Percentiles rank a stretch among this genome's conserved stretches.
phyloP scores from a whole-genome alignment of 2,113 vertebrate genomes.

The Hiodon tergisus region DNA sequence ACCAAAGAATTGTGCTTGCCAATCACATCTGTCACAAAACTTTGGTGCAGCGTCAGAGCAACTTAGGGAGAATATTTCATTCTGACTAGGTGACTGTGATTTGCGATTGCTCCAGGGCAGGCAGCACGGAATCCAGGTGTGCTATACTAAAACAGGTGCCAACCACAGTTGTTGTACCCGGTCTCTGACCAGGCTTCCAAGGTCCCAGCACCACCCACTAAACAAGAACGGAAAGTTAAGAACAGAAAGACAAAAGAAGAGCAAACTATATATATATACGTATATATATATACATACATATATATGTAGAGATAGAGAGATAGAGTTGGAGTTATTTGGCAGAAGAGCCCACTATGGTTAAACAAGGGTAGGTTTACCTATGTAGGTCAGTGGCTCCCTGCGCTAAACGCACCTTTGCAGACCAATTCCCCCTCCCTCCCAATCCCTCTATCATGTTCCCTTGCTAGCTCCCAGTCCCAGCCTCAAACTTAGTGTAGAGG shows the following conservation, averaged over 20 bases:
- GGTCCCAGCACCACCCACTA: background rate
- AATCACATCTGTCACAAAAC: no score
- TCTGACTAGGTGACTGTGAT: no score
- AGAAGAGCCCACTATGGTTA: constrained; percentile 6
- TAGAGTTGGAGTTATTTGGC: constrained; percentile 4
- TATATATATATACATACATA: background rate
- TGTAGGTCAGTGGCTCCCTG: constrained; percentile 18
- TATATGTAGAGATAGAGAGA: constrained; percentile 1
- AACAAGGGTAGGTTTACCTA: constrained; percentile 18
- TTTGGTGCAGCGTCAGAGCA: no score
- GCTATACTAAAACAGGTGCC: no score
- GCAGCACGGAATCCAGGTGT: no score
- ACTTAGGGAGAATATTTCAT: no score
- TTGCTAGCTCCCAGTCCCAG: constrained; percentile 10
- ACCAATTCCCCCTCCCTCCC: constrained; percentile 6
- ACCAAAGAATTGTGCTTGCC: no score
- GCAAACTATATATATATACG: background rate
- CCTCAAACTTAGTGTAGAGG: constrained; percentile 13
- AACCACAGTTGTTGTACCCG: no score
- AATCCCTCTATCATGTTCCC: background rate
- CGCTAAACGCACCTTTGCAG: constrained; percentile 14
- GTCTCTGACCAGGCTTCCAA: no score
- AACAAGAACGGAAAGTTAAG: no score
- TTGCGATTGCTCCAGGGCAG: no score
- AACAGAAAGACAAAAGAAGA: background rate